phyloP scores from a whole-genome alignment of 2,113 vertebrate species.

The Parotia lawesii region DNA sequence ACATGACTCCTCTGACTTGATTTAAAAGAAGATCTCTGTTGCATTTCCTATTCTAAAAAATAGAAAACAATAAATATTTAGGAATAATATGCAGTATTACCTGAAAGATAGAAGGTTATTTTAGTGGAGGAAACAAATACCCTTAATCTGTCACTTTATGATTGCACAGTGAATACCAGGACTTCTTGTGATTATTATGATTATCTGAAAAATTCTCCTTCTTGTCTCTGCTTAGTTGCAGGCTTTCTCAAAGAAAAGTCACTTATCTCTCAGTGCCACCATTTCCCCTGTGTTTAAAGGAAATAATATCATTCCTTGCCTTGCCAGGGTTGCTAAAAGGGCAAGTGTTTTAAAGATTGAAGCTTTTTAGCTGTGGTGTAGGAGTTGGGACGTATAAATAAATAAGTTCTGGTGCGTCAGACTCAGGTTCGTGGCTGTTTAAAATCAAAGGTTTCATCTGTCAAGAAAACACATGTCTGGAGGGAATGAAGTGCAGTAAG shows the following conservation, averaged over 20 bases:
- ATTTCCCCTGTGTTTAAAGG: neutral
- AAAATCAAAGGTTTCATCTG: neutral
- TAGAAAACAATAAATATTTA: neutral
- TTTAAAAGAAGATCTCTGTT: neutral
- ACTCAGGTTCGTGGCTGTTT: neutral
- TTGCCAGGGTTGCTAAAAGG: neutral
- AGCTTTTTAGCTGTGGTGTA: neutral
- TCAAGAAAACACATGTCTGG: neutral
- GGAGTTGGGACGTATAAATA: neutral
- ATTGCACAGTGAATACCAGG: neutral
- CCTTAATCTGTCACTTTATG: neutral
- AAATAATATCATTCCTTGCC: neutral
- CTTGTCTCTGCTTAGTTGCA: neutral
- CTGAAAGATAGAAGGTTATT: neutral
- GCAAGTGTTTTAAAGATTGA: neutral
- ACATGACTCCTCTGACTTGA: neutral
- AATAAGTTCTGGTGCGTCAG: neutral
- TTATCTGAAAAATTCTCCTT: constrained; percentile 8
- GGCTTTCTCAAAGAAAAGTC: neutral
- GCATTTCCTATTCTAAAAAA: neutral
- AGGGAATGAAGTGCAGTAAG: neutral
- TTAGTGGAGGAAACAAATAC: neutral
- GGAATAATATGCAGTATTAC: neutral
- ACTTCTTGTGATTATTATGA: neutral
- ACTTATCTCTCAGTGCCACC: neutral